Evolutionary conservation across 2,888 invertebrate genomes (phyloP).

Genomic region (Cataglyphis rosenhaueri): DNA sequence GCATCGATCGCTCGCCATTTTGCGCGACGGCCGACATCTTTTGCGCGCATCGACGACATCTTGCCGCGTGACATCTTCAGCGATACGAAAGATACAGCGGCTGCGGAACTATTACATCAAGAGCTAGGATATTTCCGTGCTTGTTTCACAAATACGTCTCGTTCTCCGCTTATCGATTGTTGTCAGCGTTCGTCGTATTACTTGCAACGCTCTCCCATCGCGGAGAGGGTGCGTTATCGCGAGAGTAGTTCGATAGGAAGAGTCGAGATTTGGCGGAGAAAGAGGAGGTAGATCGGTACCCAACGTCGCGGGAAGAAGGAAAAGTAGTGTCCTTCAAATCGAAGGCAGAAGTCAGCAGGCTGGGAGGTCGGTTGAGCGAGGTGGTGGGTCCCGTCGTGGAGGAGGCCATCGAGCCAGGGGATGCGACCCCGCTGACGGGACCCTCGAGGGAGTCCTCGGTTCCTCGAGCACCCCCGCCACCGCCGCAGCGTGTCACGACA

Average conservation of each 20-base stretch:
- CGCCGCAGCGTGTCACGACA: constrained; percentile 75
- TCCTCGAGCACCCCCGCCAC: constrained; percentile 85
- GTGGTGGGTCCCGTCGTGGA: constrained; percentile 86
- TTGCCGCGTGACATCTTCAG: constrained; percentile 65
- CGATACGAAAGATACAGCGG: constrained; percentile 38
- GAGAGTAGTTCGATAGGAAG: background rate
- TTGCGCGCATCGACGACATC: constrained; percentile 76
- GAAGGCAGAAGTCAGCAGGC: constrained; percentile 83
- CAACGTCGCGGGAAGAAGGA: constrained; percentile 51
- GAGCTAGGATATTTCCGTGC: background rate
- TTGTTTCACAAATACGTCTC: background rate
- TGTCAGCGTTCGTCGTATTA: constrained; percentile 63
- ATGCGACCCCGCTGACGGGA: constrained; percentile 85
- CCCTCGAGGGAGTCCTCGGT: constrained; percentile 86
- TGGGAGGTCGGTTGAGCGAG: constrained; percentile 85
- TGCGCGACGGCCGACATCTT: constrained; percentile 80
- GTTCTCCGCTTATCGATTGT: constrained; percentile 66
- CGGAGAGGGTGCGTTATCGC: constrained; percentile 57
- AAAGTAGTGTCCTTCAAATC: constrained; percentile 69
- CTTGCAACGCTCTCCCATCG: constrained; percentile 15
- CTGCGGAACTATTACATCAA: constrained; percentile 12
- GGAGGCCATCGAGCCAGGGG: constrained; percentile 85
- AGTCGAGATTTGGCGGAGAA: constrained; percentile 4
- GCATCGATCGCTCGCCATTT: constrained; percentile 83
- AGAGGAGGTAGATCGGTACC: background rate